These are phyloP conservation scores for Poecilus cupreus DNA, from an alignment of 2,888 invertebrate species.

Conservation along the genomic window DNA sequence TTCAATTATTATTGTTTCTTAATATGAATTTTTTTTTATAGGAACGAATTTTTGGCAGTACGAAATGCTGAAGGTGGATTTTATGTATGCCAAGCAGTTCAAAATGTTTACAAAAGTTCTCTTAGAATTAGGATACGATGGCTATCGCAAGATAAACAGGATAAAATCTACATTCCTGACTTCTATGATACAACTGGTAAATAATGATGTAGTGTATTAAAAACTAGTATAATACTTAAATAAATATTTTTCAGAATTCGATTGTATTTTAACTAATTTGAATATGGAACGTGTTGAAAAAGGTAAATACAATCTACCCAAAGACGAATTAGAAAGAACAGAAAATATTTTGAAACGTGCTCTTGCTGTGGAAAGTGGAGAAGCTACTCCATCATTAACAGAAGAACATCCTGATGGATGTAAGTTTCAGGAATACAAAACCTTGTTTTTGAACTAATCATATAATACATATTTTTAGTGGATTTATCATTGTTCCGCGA, in stretches of 20 bases:
- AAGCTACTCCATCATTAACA: constrained; percentile 78
- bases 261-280: constrained; percentile 91
- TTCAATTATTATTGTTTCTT: constrained; percentile 32
- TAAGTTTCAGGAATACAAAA: constrained; percentile 76
- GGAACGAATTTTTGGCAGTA: constrained; percentile 93
- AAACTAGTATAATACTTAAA: no score
- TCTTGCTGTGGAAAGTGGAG: constrained; percentile 86
- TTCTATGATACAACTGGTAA: constrained; percentile 91
- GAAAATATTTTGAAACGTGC: constrained; percentile 90
- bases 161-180: constrained; percentile 87
- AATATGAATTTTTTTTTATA: constrained; percentile 70
- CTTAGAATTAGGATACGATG: constrained; percentile 92
- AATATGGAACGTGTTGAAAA: constrained; percentile 84
- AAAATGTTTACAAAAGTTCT: constrained; percentile 91
- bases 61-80: constrained; percentile 92
- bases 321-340: constrained; percentile 85
- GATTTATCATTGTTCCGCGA: constrained; percentile 89
- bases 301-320: constrained; percentile 81
- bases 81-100: constrained; percentile 91
- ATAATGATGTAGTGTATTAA: no score
- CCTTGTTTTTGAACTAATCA: no score
- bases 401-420: constrained; percentile 91
- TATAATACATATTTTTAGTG: constrained; percentile 74
- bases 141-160: constrained; percentile 86
- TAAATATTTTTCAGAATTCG: constrained; percentile 79